These are phyloP conservation scores for Ashinkailepas kermadecensis DNA, from an alignment of 2,888 invertebrate genomes.

Conservation along the genomic window DNA sequence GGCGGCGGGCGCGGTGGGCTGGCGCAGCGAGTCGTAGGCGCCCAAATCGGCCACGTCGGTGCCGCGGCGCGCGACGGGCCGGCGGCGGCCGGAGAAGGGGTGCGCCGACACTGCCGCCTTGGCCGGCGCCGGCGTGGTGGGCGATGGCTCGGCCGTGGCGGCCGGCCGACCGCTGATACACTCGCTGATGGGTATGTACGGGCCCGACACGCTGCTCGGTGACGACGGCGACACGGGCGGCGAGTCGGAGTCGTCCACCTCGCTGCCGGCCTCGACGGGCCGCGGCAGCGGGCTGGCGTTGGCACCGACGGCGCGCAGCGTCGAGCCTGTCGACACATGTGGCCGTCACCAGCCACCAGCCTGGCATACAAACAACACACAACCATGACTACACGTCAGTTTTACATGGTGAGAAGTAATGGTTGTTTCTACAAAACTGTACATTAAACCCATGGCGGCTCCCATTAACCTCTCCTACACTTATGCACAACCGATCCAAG, in stretches of 20 bases:
- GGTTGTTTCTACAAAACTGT: too few species aligned
- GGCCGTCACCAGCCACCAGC: too few species aligned
- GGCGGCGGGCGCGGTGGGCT: background rate
- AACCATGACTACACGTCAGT: too few species aligned
- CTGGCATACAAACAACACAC: too few species aligned
- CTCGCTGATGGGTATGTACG: slow-evolving; percentile 87
- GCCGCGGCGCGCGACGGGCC: slow-evolving; percentile 4
- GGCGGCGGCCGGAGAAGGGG: slow-evolving; percentile 29
- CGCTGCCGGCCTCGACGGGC: slow-evolving; percentile 24
- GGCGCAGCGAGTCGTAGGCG: slow-evolving; percentile 1
- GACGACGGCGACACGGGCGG: slow-evolving; percentile 30
- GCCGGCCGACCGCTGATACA: slow-evolving; percentile 67
- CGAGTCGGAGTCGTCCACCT: slow-evolving; percentile 27
- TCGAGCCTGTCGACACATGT: too few species aligned
- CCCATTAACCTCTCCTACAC: too few species aligned
- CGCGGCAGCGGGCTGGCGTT: slow-evolving; percentile 30
- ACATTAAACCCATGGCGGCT: too few species aligned
- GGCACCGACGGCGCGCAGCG: slow-evolving; percentile 1
- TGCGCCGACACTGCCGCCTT: slow-evolving; percentile 36
- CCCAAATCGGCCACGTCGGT: slow-evolving; percentile 1
- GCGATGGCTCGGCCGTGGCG: slow-evolving; percentile 34
- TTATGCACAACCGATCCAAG: too few species aligned
- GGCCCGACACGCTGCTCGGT: slow-evolving; percentile 53
- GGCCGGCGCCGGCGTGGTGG: slow-evolving; percentile 29
- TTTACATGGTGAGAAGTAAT: too few species aligned